Base-by-base conservation (phyloP, 2,888 invertebrate genomes). In the Yponomeuta cagnagella region DNA sequence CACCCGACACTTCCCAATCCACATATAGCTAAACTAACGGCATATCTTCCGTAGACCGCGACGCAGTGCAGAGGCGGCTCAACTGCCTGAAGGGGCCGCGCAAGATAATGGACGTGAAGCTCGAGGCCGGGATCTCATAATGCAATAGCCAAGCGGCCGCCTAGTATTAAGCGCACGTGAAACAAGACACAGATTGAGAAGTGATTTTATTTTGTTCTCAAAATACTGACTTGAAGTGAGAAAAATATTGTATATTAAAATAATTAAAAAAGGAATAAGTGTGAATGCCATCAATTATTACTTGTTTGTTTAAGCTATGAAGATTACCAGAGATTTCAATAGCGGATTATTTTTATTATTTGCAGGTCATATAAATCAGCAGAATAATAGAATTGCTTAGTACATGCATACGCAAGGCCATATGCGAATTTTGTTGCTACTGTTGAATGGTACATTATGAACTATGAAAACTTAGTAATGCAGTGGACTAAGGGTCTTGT, bases 51-150 rank as follows among this genome's bases (percentile, higher is more conserved):
- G 68, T 48, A 98, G 98, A 99, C 91, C 98, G 98, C 90, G 97
- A 98, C 83, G 98, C 98, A 70, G 99, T 99, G 71, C 99, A 99
- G 87, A 97, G 97, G 89, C 95, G 99, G 75, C 94, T 99, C 74
- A 89, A 90, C 74, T 90, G 90, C 82, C 89, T 92, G 74, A 91
- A 90, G 74, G 89, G 89, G 75, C 90, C 90, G 74, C 90, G 90
- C 74, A 90, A 91, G 81, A 87, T 92, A 74, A 91, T 90, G 90
- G 92, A 92, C 76, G 90, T 87, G 64, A 90, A 90, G 81, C 82
- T 91, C 71, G 92, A 92, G 82, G 89, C 90, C 74, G 92, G 92
- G 86, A 88, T 91, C 87, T 91, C 92, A 89, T 91, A 92, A 92
- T 90, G 85, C 84, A 85, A 83, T 80, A 83, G 74, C 76, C 76